A percentile compares a stretch with the other conserved stretches of the same genome.
phyloP scores from a whole-genome alignment of 2,797 vertebrate species.

The Ciconia nigra region DNA sequence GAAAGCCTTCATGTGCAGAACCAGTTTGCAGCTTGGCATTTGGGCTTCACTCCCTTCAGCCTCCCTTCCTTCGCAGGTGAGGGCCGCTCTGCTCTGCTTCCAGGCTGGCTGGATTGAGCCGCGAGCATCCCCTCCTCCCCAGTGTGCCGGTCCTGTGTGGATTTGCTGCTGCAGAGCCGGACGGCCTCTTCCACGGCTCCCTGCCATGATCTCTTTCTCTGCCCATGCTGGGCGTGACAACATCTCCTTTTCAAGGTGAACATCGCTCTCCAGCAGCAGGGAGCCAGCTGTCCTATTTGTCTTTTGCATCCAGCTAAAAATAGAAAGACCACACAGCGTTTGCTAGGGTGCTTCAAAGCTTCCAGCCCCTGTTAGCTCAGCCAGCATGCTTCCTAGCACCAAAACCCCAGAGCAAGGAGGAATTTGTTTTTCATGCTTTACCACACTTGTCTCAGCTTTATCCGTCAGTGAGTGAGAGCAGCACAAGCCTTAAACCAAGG shows the following conservation, averaged over 20 bases:
- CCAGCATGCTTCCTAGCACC: background rate
- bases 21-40: background rate
- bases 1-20: background rate
- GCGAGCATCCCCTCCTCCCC: background rate
- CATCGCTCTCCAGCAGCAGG: background rate
- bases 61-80: background rate
- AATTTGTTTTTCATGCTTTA: background rate
- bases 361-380: background rate
- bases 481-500: background rate
- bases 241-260: background rate
- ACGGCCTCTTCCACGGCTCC: background rate
- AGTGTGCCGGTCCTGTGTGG: background rate
- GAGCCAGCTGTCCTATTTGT: background rate
- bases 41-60: background rate
- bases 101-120: background rate
- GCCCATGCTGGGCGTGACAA: background rate
- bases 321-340: background rate
- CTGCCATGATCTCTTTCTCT: background rate
- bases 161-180: background rate
- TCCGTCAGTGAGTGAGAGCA: background rate
- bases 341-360: background rate
- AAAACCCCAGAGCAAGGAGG: no score
- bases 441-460: background rate
- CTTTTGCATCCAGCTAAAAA: constrained; percentile 52
- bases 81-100: background rate